A percentile compares a stretch with the other conserved stretches of the same genome.
Conservation (phyloP, 2,888 invertebrate genomes). For the Lithophane socia region DNA sequence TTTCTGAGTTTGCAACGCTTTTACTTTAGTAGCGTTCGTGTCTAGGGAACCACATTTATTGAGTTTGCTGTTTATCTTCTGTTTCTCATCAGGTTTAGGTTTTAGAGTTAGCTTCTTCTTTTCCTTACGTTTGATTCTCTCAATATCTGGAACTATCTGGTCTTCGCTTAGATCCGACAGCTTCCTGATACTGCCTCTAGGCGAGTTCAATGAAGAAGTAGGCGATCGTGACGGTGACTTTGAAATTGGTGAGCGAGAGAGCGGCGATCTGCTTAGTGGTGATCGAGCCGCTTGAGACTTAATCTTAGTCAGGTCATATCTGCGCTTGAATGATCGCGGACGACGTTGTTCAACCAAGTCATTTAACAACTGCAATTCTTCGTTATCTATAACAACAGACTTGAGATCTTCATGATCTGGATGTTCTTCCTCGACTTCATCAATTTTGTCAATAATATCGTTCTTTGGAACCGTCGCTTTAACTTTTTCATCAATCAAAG, state of each 20-base stretch:
- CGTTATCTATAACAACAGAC: constrained; percentile 90
- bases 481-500: constrained; percentile 85
- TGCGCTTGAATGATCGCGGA: constrained; percentile 87
- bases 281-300: constrained; percentile 84
- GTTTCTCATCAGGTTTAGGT: constrained; percentile 86
- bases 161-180: constrained; percentile 89
- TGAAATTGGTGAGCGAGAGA: constrained; percentile 87
- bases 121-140: constrained; percentile 87
- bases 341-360: constrained; percentile 88
- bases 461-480: constrained; percentile 74
- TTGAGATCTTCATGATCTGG: constrained; percentile 81
- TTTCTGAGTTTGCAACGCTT: constrained; percentile 88
- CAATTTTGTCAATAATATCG: constrained; percentile 84
- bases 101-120: constrained; percentile 87
- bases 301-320: constrained; percentile 85
- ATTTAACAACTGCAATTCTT: constrained; percentile 90
- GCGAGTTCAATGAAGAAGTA: constrained; percentile 89
- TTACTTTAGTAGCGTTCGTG: constrained; percentile 86
- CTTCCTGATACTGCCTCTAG: constrained; percentile 88
- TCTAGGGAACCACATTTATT: constrained; percentile 88
- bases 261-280: constrained; percentile 85
- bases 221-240: constrained; percentile 89
- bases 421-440: constrained; percentile 90
- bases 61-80: constrained; percentile 81
- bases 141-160: constrained; percentile 88